A percentile compares a stretch with the other conserved stretches of the same genome.
These are phyloP conservation scores for Phorcus lineatus DNA, from an alignment of 2,888 invertebrate genomes.

Conservation along the genomic window DNA sequence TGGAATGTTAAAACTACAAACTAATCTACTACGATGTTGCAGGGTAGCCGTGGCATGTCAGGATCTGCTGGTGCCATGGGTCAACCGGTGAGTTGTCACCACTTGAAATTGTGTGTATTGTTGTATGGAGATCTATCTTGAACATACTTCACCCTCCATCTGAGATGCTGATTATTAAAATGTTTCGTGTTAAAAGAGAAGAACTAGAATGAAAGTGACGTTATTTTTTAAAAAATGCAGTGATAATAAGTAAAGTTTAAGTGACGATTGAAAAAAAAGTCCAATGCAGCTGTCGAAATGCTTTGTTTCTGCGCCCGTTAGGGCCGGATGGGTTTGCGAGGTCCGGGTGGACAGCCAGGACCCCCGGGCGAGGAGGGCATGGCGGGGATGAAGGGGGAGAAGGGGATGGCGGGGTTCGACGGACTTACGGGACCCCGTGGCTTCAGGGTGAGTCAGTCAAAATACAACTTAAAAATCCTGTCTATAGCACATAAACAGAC, in stretches of 20 bases:
- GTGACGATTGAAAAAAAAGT: no score
- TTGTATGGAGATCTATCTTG: no score
- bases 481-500: no score
- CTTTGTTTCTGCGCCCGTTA: not conserved
- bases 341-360: conserved; percentile 76
- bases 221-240: no score
- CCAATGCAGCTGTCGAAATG: not conserved
- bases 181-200: no score
- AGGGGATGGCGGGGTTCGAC: conserved; percentile 44
- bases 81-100: conserved; percentile 4
- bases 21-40: not conserved
- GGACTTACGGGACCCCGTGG: conserved; percentile 47
- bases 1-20: not conserved
- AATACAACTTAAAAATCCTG: no score
- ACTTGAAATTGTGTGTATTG: not conserved
- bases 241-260: no score
- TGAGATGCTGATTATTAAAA: no score
- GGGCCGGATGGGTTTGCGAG: conserved; percentile 35
- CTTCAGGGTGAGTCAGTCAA: conserved; percentile 29
- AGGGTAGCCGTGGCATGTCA: conserved; percentile 12
- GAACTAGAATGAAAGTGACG: no score
- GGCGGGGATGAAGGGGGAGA: conserved; percentile 41
- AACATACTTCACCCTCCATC: no score
- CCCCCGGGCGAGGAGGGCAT: conserved; percentile 50
- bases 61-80: conserved; percentile 23